Percentiles rank a stretch among this genome's conserved stretches.
phyloP scores from a whole-genome alignment of 1,140 invertebrate species.

The Camponotus floridanus region DNA sequence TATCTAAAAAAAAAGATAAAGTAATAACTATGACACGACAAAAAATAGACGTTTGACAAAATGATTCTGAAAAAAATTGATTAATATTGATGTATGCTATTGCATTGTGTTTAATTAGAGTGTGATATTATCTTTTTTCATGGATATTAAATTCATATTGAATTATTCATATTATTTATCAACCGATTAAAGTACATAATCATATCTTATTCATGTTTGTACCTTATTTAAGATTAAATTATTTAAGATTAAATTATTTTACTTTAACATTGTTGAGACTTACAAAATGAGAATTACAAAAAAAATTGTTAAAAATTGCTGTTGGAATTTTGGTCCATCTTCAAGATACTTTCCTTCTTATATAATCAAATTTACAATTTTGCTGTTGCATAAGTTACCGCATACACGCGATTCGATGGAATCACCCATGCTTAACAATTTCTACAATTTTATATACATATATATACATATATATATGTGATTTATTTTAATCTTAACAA shows the following conservation, averaged over 20 bases:
- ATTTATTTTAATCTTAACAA: too few relatives aligned
- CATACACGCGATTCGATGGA: too few relatives aligned
- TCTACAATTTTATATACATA: background rate
- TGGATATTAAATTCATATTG: background rate
- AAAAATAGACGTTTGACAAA: background rate
- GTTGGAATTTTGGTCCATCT: background rate
- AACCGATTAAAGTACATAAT: background rate
- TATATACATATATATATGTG: too few relatives aligned
- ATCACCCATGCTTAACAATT: background rate
- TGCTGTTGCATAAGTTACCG: background rate
- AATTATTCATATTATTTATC: background rate
- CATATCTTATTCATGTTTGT: background rate
- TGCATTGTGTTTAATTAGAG: background rate
- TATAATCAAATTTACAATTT: background rate
- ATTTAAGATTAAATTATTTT: background rate
- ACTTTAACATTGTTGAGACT: background rate
- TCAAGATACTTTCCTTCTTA: background rate
- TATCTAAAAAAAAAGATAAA: conserved; percentile 80
- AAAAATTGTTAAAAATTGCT: background rate
- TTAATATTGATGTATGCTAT: background rate
- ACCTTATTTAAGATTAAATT: background rate
- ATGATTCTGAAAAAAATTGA: background rate
- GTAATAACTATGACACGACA: background rate
- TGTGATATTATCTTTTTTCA: background rate
- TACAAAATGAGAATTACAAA: too few relatives aligned